These are phyloP conservation scores for Silurus aristotelis DNA, from an alignment of 2,797 vertebrate genomes.

Conservation along the genomic window DNA sequence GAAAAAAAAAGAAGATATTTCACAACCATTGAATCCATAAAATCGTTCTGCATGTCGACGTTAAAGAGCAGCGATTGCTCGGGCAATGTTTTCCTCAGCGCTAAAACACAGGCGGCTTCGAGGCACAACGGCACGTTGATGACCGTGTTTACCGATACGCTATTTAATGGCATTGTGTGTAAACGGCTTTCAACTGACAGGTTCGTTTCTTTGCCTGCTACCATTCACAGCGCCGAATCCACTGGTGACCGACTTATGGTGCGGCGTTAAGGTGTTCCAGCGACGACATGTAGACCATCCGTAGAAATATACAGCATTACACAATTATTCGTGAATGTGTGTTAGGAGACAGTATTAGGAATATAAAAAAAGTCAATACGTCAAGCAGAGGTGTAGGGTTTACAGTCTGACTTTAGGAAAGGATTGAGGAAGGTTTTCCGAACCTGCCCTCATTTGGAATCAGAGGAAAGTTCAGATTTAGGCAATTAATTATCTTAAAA, in stretches of 20 bases:
- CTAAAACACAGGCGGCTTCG: not conserved
- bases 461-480: not conserved
- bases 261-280: not conserved
- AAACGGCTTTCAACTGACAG: constrained; percentile 6
- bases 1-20: not conserved
- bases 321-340: too few relatives aligned
- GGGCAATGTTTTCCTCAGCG: not conserved
- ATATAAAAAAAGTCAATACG: not conserved
- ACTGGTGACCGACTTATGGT: not conserved
- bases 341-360: not conserved
- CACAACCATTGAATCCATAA: not conserved
- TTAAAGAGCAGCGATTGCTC: not conserved
- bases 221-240: not conserved
- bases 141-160: constrained; percentile 8
- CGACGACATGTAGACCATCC: not conserved
- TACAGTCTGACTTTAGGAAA: not conserved
- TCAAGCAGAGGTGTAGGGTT: not conserved
- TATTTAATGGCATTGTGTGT: not conserved
- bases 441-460: not conserved
- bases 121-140: not conserved
- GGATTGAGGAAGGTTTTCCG: not conserved
- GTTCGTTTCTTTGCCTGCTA: constrained; percentile 1
- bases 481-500: not conserved
- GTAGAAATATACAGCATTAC: not conserved
- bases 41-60: not conserved